phyloP scores from a whole-genome alignment of 2,888 invertebrate species.

The Scaptomyza parva region DNA sequence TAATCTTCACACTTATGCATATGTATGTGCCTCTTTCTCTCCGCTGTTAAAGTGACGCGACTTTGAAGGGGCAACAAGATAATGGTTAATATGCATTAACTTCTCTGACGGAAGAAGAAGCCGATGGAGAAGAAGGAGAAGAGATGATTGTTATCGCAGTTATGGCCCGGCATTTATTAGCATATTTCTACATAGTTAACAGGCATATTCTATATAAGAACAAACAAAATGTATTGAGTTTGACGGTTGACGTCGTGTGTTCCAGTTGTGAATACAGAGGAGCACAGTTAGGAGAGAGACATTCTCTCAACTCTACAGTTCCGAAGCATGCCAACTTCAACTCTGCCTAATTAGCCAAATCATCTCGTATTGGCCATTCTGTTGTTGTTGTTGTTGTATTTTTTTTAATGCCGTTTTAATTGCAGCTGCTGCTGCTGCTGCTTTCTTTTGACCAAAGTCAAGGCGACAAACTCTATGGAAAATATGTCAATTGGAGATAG shows the following conservation, averaged over 20 bases:
- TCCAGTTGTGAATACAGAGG: slow-evolving; percentile 39
- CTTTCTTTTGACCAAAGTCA: slow-evolving; percentile 59
- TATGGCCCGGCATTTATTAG: slow-evolving; percentile 68
- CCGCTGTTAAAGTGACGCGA: slow-evolving; percentile 2
- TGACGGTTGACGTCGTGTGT: slow-evolving; percentile 60
- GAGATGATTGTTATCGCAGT: slow-evolving; percentile 57
- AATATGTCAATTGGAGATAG: slow-evolving; percentile 55
- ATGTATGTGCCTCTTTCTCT: slow-evolving; percentile 39
- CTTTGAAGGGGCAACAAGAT: not conserved
- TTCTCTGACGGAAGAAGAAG: no score
- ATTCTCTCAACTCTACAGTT: slow-evolving; percentile 40
- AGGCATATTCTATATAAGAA: slow-evolving; percentile 46
- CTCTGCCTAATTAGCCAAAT: slow-evolving; percentile 74
- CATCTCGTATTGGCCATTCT: slow-evolving; percentile 42
- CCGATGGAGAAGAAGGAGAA: not conserved
- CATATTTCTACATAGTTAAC: slow-evolving; percentile 75
- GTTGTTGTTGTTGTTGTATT: no score
- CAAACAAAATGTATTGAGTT: slow-evolving; percentile 58
- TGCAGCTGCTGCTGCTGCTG: slow-evolving; percentile 61
- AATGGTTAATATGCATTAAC: slow-evolving; percentile 61
- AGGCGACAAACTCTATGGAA: slow-evolving; percentile 27
- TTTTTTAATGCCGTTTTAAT: slow-evolving; percentile 66
- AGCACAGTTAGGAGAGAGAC: slow-evolving; percentile 41
- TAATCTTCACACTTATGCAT: slow-evolving; percentile 56
- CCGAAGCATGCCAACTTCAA: slow-evolving; percentile 34